Conservation (phyloP, 1,140 invertebrate species). For the Argopecten irradians region DNA sequence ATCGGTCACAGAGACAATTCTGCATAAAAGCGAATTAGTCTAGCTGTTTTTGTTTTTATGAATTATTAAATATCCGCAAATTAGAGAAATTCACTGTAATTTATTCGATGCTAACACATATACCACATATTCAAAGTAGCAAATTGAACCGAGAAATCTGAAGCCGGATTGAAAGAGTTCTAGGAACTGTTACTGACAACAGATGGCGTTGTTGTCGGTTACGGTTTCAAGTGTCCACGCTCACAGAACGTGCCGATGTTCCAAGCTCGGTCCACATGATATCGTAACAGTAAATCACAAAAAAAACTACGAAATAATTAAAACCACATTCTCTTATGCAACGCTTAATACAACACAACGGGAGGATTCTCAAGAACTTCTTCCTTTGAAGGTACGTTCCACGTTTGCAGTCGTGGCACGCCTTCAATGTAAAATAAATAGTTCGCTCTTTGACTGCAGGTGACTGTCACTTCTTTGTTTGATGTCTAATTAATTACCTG, state of each 20-base stretch:
- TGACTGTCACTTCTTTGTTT: constrained; percentile 2
- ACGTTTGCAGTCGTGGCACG: constrained; percentile 19
- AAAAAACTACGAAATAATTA: neutral
- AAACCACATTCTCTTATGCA: neutral
- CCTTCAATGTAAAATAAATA: constrained; percentile 7
- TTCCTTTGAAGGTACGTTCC: neutral
- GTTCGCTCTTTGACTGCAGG: neutral
- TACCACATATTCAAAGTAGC: too few species aligned
- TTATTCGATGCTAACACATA: too few species aligned
- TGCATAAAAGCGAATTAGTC: too few species aligned
- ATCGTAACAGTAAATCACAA: neutral
- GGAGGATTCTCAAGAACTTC: neutral
- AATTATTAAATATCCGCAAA: too few species aligned
- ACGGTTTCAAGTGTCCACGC: neutral
- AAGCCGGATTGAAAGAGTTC: too few species aligned
- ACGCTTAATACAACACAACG: neutral
- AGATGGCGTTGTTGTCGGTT: neutral
- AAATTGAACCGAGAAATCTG: too few species aligned
- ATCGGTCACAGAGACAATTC: too few species aligned
- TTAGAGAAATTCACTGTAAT: too few species aligned
- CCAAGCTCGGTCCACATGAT: neutral
- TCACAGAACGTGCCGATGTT: neutral
- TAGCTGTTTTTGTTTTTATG: too few species aligned
- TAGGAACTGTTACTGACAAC: neutral
- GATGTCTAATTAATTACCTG: constrained; percentile 16